A percentile compares a stretch with the other conserved stretches of the same genome.
Conservation (phyloP, 2,888 invertebrate genomes). For the Ennomos erosarius region DNA sequence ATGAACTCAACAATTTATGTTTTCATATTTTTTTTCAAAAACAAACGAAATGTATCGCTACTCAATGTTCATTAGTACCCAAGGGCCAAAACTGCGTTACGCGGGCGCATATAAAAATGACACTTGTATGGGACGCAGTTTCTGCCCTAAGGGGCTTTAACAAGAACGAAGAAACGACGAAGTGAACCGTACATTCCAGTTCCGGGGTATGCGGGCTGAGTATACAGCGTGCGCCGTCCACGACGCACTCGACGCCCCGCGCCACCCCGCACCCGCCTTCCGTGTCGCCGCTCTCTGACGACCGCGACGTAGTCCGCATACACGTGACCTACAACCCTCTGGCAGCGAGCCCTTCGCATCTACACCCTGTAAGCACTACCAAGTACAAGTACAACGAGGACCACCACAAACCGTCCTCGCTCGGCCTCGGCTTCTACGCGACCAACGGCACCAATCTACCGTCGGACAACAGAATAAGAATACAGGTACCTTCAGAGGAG, state of each 20-base stretch:
- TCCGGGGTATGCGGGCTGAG: constrained; percentile 81
- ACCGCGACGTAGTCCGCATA: constrained; percentile 90
- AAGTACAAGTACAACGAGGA: constrained; percentile 72
- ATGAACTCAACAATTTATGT: too few species aligned
- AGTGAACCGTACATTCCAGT: constrained; percentile 55
- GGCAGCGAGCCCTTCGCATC: constrained; percentile 81
- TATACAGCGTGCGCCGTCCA: constrained; percentile 81
- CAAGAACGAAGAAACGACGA: too few species aligned
- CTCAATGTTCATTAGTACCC: too few species aligned
- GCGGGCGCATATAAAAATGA: too few species aligned
- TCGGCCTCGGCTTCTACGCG: constrained; percentile 77
- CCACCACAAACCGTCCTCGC: constrained; percentile 71
- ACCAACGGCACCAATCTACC: constrained; percentile 83
- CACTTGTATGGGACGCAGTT: too few species aligned
- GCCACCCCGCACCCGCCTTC: constrained; percentile 87
- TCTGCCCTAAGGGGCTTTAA: too few species aligned
- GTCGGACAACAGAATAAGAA: constrained; percentile 90
- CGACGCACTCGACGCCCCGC: constrained; percentile 87
- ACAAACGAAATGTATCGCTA: too few species aligned
- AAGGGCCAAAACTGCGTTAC: too few species aligned
- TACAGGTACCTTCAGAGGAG: constrained; percentile 89
- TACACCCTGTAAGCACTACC: constrained; percentile 78
- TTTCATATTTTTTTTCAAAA: too few species aligned
- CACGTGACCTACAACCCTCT: constrained; percentile 90
- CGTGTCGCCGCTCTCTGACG: constrained; percentile 86